Conservation (phyloP, 2,113 vertebrate species). For the Oostethus manadensis region DNA sequence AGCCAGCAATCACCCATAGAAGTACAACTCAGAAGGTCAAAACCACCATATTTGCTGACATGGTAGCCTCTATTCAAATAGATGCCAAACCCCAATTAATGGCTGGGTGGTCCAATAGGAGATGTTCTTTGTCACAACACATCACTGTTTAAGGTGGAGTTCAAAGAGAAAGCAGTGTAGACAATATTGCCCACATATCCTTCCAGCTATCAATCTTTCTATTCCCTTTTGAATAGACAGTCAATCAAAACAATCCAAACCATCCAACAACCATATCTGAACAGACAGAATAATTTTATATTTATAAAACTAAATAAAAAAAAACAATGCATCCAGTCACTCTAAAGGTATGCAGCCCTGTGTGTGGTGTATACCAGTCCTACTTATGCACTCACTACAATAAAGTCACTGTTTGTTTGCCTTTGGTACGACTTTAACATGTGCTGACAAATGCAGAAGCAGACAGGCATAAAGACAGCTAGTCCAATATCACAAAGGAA, state of each 20-base stretch:
- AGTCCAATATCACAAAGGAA: conserved; percentile 29
- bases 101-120: too few relatives aligned
- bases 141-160: too few relatives aligned
- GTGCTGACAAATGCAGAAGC: conserved; percentile 41
- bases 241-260: neutral
- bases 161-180: too few relatives aligned
- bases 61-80: too few relatives aligned
- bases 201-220: too few relatives aligned
- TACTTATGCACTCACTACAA: conserved; percentile 15
- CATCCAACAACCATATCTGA: neutral
- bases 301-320: neutral
- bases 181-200: too few relatives aligned
- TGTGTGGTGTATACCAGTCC: neutral
- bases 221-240: too few relatives aligned
- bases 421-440: conserved; percentile 38
- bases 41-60: too few relatives aligned
- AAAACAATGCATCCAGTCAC: neutral
- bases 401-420: conserved; percentile 6
- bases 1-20: too few relatives aligned
- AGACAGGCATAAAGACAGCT: conserved; percentile 31
- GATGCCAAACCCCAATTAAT: too few relatives aligned
- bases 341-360: conserved; percentile 12
- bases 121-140: too few relatives aligned
- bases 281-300: conserved; percentile 1
- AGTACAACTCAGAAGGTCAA: too few relatives aligned